These are phyloP conservation scores for Apodemia hepburni DNA, from an alignment of 2,888 invertebrate species.

Conservation along the genomic window DNA sequence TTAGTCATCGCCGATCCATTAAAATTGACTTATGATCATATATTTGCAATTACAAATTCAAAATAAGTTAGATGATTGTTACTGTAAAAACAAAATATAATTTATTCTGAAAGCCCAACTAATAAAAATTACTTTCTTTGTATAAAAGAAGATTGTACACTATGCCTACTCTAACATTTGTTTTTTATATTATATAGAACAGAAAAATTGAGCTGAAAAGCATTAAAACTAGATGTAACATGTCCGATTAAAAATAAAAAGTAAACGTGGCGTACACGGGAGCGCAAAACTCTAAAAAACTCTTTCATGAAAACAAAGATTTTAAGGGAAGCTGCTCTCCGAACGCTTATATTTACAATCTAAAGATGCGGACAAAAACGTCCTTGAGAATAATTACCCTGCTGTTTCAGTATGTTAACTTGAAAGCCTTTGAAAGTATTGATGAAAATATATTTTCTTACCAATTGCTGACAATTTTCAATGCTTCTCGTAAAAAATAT, in stretches of 20 bases:
- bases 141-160: too few relatives aligned
- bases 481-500: not conserved
- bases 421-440: not conserved
- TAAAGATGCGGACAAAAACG: constrained; percentile 38
- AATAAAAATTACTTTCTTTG: too few relatives aligned
- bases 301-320: constrained; percentile 22
- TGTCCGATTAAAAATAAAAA: not conserved
- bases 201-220: too few relatives aligned
- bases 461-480: constrained; percentile 9
- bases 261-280: not conserved
- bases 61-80: too few relatives aligned
- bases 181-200: too few relatives aligned
- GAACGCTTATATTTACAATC: constrained; percentile 27
- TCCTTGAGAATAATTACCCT: constrained; percentile 37
- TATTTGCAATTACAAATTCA: too few relatives aligned
- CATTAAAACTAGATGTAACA: too few relatives aligned
- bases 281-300: not conserved
- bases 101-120: too few relatives aligned
- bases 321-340: constrained; percentile 22
- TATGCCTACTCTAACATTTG: too few relatives aligned
- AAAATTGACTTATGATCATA: too few relatives aligned
- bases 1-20: not conserved
- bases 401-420: not conserved
- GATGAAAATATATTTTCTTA: constrained; percentile 18
- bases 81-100: too few relatives aligned